phyloP scores from a whole-genome alignment of 2,797 vertebrate genomes.

The Peromyscus attwateri region DNA sequence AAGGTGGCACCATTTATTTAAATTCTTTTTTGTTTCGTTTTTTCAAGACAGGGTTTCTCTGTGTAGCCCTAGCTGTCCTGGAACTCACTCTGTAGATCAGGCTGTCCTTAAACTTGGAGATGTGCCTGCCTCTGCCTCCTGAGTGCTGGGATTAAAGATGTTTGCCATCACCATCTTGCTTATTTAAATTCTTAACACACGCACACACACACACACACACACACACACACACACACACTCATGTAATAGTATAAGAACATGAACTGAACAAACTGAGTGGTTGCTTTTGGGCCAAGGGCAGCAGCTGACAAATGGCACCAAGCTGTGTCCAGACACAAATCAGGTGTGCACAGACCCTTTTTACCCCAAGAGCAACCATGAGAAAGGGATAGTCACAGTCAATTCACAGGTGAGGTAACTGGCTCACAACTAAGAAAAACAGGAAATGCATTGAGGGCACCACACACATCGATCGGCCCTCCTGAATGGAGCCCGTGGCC shows the following conservation, averaged over 20 bases:
- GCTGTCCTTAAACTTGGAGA: not conserved
- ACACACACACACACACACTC: not conserved
- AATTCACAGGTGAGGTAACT: not conserved
- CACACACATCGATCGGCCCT: not conserved
- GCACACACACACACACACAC: not conserved
- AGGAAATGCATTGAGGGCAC: not conserved
- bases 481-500: not conserved
- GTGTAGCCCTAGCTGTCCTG: not conserved
- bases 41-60: not conserved
- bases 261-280: not conserved
- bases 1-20: not conserved
- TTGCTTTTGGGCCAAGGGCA: not conserved
- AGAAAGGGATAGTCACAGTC: accelerated
- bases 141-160: not conserved
- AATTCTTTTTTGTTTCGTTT: not conserved
- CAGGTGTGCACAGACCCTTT: too few relatives aligned
- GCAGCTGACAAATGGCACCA: not conserved
- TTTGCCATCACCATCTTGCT: not conserved
- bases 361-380: not conserved
- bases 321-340: not conserved
- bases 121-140: not conserved
- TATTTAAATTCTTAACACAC: not conserved
- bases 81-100: not conserved
- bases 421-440: not conserved
- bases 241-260: not conserved